Conservation (phyloP, 2,797 vertebrate genomes). For the Halcyon smyrnensis region DNA sequence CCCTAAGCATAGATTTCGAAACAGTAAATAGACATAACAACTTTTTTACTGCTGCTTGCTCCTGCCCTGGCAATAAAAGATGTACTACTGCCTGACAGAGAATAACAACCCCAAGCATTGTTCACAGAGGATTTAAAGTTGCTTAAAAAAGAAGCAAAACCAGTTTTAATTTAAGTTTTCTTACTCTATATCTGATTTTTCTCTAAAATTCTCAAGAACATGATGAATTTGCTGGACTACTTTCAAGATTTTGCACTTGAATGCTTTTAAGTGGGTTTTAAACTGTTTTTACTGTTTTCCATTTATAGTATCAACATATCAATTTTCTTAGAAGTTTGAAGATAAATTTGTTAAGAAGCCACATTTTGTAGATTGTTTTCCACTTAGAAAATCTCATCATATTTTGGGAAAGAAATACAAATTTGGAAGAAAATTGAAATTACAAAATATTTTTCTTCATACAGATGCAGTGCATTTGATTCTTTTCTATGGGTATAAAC, state of each 20-base stretch:
- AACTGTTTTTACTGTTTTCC: not conserved
- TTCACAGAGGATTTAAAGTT: not conserved
- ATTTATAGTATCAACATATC: not conserved
- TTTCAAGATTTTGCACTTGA: not conserved
- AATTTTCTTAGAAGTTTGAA: not conserved
- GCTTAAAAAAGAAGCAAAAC: not conserved
- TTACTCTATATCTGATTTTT: not conserved
- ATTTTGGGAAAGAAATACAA: not conserved
- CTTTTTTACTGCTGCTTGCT: not conserved
- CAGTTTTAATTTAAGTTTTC: not conserved
- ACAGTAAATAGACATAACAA: not conserved
- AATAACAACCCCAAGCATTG: not conserved
- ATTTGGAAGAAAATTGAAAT: not conserved
- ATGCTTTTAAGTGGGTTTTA: not conserved
- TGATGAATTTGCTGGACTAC: not conserved
- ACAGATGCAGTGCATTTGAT: not conserved
- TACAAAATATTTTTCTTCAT: not conserved
- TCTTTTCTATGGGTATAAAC: not conserved
- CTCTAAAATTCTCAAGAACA: not conserved
- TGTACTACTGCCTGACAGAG: not conserved
- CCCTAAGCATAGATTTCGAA: constrained; percentile 29
- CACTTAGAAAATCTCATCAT: not conserved
- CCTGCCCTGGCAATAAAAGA: not conserved
- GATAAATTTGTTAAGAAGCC: not conserved
- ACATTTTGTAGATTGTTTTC: not conserved